phyloP scores from a whole-genome alignment of 2,113 vertebrate genomes.

The Camelus bactrianus region DNA sequence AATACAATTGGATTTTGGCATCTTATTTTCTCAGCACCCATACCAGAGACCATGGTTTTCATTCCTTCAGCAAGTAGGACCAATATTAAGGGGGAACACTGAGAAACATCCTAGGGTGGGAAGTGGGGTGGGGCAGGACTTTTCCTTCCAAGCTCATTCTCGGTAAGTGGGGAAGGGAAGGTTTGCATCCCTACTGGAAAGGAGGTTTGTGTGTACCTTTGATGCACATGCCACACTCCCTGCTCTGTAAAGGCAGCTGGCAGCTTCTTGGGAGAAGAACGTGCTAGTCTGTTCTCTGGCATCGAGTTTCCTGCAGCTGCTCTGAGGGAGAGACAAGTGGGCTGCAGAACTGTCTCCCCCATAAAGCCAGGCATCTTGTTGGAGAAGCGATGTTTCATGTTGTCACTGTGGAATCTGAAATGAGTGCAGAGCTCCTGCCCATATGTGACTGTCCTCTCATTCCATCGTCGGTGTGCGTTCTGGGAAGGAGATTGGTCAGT shows the following conservation, averaged over 20 bases:
- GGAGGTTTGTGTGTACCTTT: constrained; percentile 43
- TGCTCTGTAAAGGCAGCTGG: constrained; percentile 71
- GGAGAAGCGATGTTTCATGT: not conserved
- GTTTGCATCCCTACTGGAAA: not conserved
- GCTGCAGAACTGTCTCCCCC: constrained; percentile 23
- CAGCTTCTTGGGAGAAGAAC: constrained; percentile 65
- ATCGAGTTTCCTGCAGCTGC: constrained; percentile 78
- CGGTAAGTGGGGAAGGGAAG: not conserved
- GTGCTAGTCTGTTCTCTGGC: constrained; percentile 65
- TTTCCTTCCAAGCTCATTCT: not conserved
- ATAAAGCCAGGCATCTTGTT: not conserved
- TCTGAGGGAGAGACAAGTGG: constrained; percentile 47
- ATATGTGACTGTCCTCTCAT: fast-evolving
- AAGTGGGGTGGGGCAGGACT: not conserved
- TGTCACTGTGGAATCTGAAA: not conserved
- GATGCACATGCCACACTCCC: not conserved
- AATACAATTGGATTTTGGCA: not conserved
- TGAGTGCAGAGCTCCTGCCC: not conserved
- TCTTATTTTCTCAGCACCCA: not conserved
- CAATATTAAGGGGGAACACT: not conserved
- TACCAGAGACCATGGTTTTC: not conserved
- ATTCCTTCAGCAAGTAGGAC: not conserved
- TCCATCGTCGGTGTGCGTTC: not conserved
- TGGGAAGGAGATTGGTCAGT: not conserved
- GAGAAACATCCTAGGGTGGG: not conserved